Evolutionary conservation across 2,113 vertebrate species (phyloP).

Genomic region (Odocoileus hemionus): DNA sequence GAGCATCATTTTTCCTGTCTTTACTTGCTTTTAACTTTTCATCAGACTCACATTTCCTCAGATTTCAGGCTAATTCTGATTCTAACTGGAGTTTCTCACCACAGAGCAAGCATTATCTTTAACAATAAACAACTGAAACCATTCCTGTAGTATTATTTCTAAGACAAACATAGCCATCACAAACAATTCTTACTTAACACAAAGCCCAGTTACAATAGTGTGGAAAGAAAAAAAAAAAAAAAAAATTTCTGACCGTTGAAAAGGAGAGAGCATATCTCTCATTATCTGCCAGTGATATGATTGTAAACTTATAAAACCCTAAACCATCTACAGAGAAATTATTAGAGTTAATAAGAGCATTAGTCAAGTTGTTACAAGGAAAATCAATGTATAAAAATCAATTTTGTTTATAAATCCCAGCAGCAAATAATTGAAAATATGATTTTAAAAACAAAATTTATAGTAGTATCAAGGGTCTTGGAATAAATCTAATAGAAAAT

Average conservation of each 20-base stretch:
- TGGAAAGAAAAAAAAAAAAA: neutral
- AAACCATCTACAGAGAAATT: neutral
- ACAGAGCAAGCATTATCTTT: neutral
- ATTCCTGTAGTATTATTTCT: neutral
- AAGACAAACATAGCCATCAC: neutral
- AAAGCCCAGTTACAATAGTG: neutral
- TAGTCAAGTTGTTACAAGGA: neutral
- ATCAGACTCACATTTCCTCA: neutral
- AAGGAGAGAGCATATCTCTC: neutral
- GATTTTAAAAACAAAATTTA: neutral
- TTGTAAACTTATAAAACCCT: neutral
- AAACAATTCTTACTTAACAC: neutral
- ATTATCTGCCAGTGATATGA: neutral
- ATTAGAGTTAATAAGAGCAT: neutral
- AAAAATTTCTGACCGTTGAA: neutral
- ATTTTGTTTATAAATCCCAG: neutral
- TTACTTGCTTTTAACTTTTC: neutral
- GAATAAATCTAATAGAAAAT: neutral
- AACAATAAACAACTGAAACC: neutral
- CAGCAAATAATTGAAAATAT: neutral
- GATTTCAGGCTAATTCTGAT: neutral
- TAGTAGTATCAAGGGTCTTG: neutral
- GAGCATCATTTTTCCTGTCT: neutral
- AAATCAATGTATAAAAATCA: neutral
- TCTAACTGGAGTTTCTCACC: neutral